phyloP scores from a whole-genome alignment of 2,888 invertebrate genomes.

The Crossocerus cetratus region DNA sequence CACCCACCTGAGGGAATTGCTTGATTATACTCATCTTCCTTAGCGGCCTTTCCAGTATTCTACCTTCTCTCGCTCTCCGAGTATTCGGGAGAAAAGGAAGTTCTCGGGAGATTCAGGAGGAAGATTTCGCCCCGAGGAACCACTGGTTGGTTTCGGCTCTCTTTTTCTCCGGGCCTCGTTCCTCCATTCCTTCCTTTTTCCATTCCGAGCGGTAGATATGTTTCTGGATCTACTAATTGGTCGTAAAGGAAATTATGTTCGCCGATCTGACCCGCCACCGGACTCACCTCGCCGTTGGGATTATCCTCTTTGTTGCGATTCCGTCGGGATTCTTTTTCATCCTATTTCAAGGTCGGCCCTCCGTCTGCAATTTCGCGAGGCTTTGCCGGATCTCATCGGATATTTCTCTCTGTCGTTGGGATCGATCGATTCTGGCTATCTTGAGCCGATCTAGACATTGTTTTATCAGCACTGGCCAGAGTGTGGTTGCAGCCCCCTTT shows the following conservation, averaged over 20 bases:
- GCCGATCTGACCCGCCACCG: slow-evolving; percentile 24
- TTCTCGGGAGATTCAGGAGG: background rate
- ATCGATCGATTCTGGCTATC: no score
- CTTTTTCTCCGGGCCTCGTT: background rate
- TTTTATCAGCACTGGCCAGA: no score
- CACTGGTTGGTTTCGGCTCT: background rate
- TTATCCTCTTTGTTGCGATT: slow-evolving; percentile 47
- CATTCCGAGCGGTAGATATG: slow-evolving; percentile 49
- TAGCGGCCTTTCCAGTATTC: slow-evolving; percentile 45
- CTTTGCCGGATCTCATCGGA: no score
- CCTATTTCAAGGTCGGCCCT: no score
- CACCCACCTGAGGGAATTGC: slow-evolving; percentile 68
- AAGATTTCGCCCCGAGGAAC: slow-evolving; percentile 10
- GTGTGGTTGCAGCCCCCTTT: no score
- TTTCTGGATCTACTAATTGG: slow-evolving; percentile 68
- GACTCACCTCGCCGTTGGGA: slow-evolving; percentile 17
- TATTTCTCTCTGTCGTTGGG: no score
- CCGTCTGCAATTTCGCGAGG: no score
- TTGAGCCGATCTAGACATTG: no score
- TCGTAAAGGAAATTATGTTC: slow-evolving; percentile 65
- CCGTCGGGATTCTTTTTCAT: slow-evolving; percentile 8
- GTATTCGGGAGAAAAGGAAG: background rate
- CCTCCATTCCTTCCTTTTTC: background rate
- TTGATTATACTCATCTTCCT: slow-evolving; percentile 49
- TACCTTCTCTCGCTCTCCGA: slow-evolving; percentile 11